These are phyloP conservation scores for Lacanobia wlatinum DNA, from an alignment of 2,888 invertebrate species.

Conservation along the genomic window DNA sequence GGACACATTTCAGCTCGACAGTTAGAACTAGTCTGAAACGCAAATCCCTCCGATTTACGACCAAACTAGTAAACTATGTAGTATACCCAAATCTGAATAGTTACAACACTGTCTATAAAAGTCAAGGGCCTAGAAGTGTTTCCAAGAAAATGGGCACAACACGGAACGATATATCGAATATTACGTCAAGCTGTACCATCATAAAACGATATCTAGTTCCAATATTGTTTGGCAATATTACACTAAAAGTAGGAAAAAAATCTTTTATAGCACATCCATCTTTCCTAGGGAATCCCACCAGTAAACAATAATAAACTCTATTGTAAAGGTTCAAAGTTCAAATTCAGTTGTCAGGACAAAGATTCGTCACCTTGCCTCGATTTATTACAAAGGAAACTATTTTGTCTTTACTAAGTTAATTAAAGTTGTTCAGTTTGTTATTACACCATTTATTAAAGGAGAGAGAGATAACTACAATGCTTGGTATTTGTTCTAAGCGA, in stretches of 20 bases:
- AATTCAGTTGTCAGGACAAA: conserved; percentile 8
- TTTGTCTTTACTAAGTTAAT: conserved; percentile 53
- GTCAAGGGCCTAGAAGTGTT: conserved; percentile 28
- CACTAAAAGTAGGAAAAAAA: conserved; percentile 48
- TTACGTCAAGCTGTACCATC: conserved; percentile 50
- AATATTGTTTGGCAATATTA: conserved; percentile 65
- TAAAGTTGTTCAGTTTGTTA: conserved; percentile 52
- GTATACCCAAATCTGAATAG: conserved; percentile 29
- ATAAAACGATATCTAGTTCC: conserved; percentile 62
- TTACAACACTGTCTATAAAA: conserved; percentile 45
- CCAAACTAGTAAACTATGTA: conserved; percentile 21
- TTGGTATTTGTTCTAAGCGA: conserved; percentile 11
- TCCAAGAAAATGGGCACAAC: conserved; percentile 36
- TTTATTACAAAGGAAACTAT: conserved; percentile 50
- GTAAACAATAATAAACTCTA: conserved; percentile 34
- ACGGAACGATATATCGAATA: conserved; percentile 45
- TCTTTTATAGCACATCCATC: conserved; percentile 61
- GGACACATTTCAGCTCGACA: not conserved
- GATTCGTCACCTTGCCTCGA: conserved; percentile 38
- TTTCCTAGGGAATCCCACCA: conserved; percentile 11
- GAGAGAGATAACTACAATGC: not conserved
- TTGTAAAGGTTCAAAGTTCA: not conserved
- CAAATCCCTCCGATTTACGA: conserved; percentile 30
- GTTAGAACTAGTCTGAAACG: not conserved
- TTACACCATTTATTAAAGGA: conserved; percentile 35